phyloP scores from a whole-genome alignment of 2,888 invertebrate genomes.

The Drosophila hamatofila region DNA sequence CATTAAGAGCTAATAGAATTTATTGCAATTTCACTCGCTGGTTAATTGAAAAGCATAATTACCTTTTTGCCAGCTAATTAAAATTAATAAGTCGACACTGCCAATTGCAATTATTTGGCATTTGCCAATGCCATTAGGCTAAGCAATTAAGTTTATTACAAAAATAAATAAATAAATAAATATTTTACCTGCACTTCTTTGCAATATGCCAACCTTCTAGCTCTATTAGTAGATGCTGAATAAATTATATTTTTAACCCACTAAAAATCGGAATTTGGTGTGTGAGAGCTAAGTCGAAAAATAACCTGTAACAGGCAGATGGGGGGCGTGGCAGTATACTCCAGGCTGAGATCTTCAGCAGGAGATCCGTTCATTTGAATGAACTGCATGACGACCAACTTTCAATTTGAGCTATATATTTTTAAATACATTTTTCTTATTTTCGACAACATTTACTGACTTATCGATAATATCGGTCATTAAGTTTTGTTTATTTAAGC shows the following conservation, averaged over 20 bases:
- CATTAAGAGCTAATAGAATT: constrained; percentile 6
- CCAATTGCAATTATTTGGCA: constrained; percentile 1
- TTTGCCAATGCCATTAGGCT: not conserved
- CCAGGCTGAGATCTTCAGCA: too few relatives aligned
- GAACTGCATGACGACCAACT: too few relatives aligned
- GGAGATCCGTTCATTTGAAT: too few relatives aligned
- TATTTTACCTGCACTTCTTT: not conserved
- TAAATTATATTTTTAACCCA: not conserved
- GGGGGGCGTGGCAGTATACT: too few relatives aligned
- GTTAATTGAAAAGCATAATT: constrained; percentile 16
- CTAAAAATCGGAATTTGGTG: too few relatives aligned
- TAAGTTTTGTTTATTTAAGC: too few relatives aligned
- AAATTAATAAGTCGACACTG: not conserved
- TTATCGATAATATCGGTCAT: too few relatives aligned
- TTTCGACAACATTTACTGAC: too few relatives aligned
- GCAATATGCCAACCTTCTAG: not conserved
- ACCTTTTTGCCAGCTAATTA: constrained; percentile 1
- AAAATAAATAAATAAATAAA: not conserved
- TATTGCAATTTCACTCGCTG: not conserved
- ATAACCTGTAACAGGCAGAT: too few relatives aligned
- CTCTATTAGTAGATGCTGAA: not conserved
- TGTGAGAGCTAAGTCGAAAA: too few relatives aligned
- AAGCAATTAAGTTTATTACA: not conserved
- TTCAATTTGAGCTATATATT: too few relatives aligned
- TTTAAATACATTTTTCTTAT: too few relatives aligned